phyloP scores from a whole-genome alignment of 2,797 vertebrate genomes.

The Acanthopagrus latus region DNA sequence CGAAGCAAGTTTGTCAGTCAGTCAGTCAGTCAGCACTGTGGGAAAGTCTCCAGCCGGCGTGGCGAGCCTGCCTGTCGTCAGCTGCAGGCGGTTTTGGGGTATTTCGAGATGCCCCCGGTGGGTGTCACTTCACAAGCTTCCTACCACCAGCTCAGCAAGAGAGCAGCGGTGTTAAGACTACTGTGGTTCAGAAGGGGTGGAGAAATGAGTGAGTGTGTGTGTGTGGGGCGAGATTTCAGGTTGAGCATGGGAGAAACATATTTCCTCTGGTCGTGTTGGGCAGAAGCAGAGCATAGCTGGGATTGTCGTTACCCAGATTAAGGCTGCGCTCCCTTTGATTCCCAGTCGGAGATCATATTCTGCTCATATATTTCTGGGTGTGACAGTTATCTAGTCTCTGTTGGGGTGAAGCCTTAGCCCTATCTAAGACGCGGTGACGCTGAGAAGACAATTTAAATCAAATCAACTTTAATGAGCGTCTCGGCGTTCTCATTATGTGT shows the following conservation, averaged over 20 bases:
- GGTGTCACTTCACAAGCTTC: slow-evolving; percentile 71
- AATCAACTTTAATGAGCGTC: neutral
- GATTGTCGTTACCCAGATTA: slow-evolving; percentile 34
- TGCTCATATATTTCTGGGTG: neutral
- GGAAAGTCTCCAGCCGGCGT: slow-evolving; percentile 58
- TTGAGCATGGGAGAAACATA: slow-evolving; percentile 42
- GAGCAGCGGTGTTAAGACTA: slow-evolving; percentile 49
- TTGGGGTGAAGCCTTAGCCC: neutral
- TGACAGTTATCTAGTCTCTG: neutral
- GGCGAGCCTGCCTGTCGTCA: slow-evolving; percentile 65
- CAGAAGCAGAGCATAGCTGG: slow-evolving; percentile 23
- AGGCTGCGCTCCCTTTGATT: neutral
- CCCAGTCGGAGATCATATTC: neutral
- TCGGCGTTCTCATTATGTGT: neutral
- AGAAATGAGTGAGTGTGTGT: slow-evolving; percentile 38
- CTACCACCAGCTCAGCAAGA: slow-evolving; percentile 53
- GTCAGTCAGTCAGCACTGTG: slow-evolving; percentile 14
- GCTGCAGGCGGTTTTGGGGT: slow-evolving; percentile 71
- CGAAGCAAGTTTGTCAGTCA: slow-evolving; percentile 1
- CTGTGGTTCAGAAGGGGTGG: slow-evolving; percentile 63
- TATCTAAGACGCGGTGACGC: neutral
- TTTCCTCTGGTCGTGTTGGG: slow-evolving; percentile 33
- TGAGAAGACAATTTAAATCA: neutral
- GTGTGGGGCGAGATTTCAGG: slow-evolving; percentile 25
- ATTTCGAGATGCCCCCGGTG: slow-evolving; percentile 73